Conservation (phyloP, 2,113 vertebrate genomes). For the Dicerorhinus sumatrensis region DNA sequence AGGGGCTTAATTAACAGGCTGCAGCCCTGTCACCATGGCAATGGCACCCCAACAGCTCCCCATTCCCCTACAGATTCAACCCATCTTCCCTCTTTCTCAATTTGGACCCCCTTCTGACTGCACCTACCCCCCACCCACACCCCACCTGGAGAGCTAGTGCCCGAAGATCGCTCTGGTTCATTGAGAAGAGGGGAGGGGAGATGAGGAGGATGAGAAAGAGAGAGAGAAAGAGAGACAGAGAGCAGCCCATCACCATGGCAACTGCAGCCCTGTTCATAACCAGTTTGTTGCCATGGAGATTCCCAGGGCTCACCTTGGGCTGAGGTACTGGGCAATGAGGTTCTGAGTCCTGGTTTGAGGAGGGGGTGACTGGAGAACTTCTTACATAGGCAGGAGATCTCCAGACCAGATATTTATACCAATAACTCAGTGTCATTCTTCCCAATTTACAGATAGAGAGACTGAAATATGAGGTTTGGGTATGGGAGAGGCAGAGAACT, state of each 20-base stretch:
- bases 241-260: constrained; percentile 75
- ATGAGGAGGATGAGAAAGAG: constrained; percentile 14
- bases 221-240: constrained; percentile 22
- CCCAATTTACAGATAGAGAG: constrained; percentile 61
- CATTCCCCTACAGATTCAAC: constrained; percentile 52
- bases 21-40: constrained; percentile 73
- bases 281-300: constrained; percentile 85
- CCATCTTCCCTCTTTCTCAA: constrained; percentile 51
- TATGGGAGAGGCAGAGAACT: background rate
- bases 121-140: background rate
- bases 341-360: constrained; percentile 50
- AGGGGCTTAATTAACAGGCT: constrained; percentile 83
- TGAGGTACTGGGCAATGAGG: constrained; percentile 77
- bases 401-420: background rate
- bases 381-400: background rate
- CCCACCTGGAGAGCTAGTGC: constrained; percentile 66
- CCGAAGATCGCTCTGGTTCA: constrained; percentile 73
- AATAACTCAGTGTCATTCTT: background rate
- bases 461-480: constrained; percentile 35
- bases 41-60: constrained; percentile 75
- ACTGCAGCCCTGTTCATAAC: constrained; percentile 85
- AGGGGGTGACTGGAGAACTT: constrained; percentile 8
- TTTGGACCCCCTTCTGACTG: constrained; percentile 46
- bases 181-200: constrained; percentile 75
- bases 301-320: constrained; percentile 81